A percentile compares a stretch with the other conserved stretches of the same genome.
These are phyloP conservation scores for Exephanes ischioxanthus DNA, from an alignment of 2,888 invertebrate species.

Conservation along the genomic window DNA sequence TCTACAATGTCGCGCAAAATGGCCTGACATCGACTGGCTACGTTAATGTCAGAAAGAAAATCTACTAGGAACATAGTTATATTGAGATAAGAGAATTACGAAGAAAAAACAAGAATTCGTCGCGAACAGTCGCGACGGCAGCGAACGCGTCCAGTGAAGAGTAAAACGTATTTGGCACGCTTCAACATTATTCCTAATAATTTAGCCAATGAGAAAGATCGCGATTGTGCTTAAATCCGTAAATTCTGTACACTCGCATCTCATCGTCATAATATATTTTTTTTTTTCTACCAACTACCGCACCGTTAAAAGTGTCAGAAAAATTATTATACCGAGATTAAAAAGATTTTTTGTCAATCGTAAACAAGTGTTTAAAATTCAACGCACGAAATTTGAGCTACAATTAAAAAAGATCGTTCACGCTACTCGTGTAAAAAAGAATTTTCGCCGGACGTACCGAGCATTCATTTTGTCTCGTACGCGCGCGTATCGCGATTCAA, in stretches of 20 bases:
- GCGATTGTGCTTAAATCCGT: conserved; percentile 26
- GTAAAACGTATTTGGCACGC: conserved; percentile 19
- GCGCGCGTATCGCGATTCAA: no score
- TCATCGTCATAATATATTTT: neutral
- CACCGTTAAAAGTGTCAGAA: neutral
- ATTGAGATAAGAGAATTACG: neutral
- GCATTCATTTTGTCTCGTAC: no score
- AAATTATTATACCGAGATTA: neutral
- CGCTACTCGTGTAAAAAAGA: no score
- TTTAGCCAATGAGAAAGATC: conserved; percentile 21
- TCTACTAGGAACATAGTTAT: conserved; percentile 19
- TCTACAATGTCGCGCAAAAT: neutral
- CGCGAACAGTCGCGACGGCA: neutral
- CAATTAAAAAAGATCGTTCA: no score
- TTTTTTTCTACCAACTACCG: neutral
- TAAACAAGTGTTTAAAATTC: no score
- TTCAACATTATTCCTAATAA: neutral
- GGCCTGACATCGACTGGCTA: neutral
- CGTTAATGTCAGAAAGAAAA: conserved; percentile 2
- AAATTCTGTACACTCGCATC: conserved; percentile 33
- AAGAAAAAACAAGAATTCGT: neutral
- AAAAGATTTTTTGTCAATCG: no score
- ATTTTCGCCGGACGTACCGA: no score
- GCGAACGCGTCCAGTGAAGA: conserved; percentile 3
- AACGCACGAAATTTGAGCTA: no score